Base-by-base conservation (phyloP, 1,140 invertebrate genomes). In the Rhopalosiphum padi region DNA sequence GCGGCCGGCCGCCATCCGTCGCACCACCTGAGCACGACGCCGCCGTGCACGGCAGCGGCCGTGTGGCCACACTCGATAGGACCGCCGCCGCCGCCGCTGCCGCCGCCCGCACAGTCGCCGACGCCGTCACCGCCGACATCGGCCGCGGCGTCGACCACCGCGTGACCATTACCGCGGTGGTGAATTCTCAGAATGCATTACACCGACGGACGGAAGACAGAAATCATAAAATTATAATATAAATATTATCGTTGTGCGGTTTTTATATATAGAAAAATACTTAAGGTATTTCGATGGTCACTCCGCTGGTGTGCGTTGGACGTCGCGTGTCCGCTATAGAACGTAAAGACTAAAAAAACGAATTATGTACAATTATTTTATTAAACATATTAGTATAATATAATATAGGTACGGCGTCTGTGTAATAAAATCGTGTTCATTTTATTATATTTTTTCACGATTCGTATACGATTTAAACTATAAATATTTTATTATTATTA, bases 1-100 rank as follows among this genome's bases (percentile, higher is more conserved):
- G 89, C 89, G 9, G 53, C 88, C 37, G 51, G 51, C 35, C 88
- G 88, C 18, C 89, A 90, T 68, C 89, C n/a, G 25, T 25, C 89
- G 1, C 82, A 93, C 48, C 91, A 93, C 30, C 48, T 93, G 35
- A 85, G 41, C 91, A 7, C 91, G 6, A 68, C 89, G 15, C 37
- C 82, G 18, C n/a, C 68, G n/a, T 83, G 55, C n/a, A 35, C 82
- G 0, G 30, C 48, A 37, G 46, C 82, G 2, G 82, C 35, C 4
- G 41, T 68, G 51, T 68, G 53, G 91, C 91, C 46, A 1, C 35
- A 48, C 48, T 30, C 83, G 83, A 43, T 86, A 43, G 48, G n/a
- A 25, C 77, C 82, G 0, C 48, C 77, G 18, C 11, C 7, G n/a
- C 51, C 46, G 21, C 48, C 77, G 18, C 11, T 8, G n/a, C 51